These are phyloP conservation scores for Apteryx owenii DNA, from an alignment of 2,113 vertebrate genomes.

Conservation along the genomic window DNA sequence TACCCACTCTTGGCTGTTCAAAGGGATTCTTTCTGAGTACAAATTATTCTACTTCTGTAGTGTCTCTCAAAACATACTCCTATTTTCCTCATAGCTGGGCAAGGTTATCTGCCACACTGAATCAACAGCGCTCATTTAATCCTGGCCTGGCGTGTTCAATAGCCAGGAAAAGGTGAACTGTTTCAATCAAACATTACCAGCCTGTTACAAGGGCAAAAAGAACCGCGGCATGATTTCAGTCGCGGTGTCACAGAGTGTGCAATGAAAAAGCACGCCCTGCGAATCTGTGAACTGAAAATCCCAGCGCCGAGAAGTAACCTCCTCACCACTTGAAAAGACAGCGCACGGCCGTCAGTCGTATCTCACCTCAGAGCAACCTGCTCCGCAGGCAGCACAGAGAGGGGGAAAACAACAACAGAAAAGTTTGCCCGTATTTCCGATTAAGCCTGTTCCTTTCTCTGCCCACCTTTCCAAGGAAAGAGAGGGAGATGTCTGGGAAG, in stretches of 20 bases:
- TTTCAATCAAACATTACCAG: background rate
- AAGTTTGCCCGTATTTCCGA: background rate
- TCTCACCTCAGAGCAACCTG: background rate
- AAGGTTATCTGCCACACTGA: background rate
- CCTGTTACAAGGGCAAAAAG: background rate
- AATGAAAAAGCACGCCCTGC: background rate
- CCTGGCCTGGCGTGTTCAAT: accelerated
- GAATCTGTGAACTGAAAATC: background rate
- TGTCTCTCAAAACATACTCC: background rate
- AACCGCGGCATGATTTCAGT: background rate
- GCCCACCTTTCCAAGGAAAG: background rate
- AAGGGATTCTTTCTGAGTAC: background rate
- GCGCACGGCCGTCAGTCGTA: accelerated
- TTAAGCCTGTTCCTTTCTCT: background rate
- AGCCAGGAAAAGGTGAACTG: background rate
- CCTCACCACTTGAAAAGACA: background rate
- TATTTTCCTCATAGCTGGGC: background rate
- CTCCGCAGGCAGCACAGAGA: background rate
- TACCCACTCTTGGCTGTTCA: background rate
- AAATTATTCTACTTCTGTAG: background rate
- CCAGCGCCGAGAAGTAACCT: background rate
- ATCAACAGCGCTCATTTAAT: background rate
- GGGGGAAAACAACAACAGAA: background rate
- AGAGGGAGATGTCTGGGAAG: background rate
- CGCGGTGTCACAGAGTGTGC: background rate